Evolutionary conservation across 2,113 vertebrate species (phyloP), one percentile per base, ranked within the genome.

Genomic region (Amphilophus citrinellus): DNA sequence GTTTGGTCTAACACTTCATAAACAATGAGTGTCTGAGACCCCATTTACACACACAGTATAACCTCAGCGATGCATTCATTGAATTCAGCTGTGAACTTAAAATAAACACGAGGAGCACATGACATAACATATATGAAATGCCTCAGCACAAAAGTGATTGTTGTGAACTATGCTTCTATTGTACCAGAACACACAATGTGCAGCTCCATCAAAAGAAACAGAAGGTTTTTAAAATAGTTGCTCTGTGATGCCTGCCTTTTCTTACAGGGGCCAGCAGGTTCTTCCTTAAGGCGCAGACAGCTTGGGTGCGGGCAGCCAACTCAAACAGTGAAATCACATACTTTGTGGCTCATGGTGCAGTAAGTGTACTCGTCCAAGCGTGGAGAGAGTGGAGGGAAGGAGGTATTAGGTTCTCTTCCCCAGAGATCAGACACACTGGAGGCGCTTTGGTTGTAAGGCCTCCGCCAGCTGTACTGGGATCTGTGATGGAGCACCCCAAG

Each of bases 281-380:
- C 89, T 88, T 84, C 84, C 35, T 68, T 18, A 79, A 86, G 79
- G 62, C 20, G 17, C 47, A 27, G 86, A 90, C 86, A 87, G 89
- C 84, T 91, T 92, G 58, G 30, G 61, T 77, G 37, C 14, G 27
- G 3, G 63, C 80, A 87, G 94, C 95, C 95, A 95, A 95, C 81
- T 89, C 89, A 94, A 96, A 93, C 90, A 96, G 35, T 92, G 88
- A 85, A 93, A 94, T 89, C 82, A 27, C 90, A 93, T 86, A 85
- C 88, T 83, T 61, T 56, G 77, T 30, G 10, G 66, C 91, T 94
- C 92, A 93, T 83, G 93, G 92, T 91, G 92, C 82, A 91, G 83
- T 84, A 92, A 92, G 75, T 37, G 0, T 50, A 22, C 79, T 93
- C 85, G 39, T 71, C 88, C 84, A 83, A 89, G 90, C 91, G 10